A percentile compares a stretch with the other conserved stretches of the same genome.
These are phyloP conservation scores for Sebastes cheni DNA, from an alignment of 2,797 vertebrate species.

Conservation along the genomic window DNA sequence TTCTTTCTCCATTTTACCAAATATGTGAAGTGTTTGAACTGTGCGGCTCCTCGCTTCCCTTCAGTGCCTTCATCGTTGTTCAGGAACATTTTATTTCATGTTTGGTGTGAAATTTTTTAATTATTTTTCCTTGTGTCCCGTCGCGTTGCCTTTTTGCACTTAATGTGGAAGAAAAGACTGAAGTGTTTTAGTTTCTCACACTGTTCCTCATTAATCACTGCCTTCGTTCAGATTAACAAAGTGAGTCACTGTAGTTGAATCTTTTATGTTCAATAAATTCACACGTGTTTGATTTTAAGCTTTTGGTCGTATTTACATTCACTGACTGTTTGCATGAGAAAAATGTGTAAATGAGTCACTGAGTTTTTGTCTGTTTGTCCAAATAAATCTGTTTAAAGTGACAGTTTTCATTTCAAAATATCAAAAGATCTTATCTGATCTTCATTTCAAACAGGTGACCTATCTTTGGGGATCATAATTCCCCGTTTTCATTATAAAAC, in stretches of 20 bases:
- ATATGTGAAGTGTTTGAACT: background rate
- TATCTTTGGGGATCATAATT: background rate
- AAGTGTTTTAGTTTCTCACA: background rate
- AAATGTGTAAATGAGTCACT: background rate
- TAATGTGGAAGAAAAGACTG: background rate
- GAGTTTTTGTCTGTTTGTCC: background rate
- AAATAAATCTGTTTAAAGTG: background rate
- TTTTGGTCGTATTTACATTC: background rate
- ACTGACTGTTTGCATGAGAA: constrained; percentile 6
- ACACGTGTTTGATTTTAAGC: background rate
- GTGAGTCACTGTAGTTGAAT: background rate
- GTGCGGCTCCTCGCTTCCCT: constrained; percentile 2
- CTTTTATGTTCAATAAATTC: background rate
- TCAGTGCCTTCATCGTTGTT: constrained; percentile 58
- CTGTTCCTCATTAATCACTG: background rate
- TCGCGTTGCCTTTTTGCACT: constrained; percentile 51
- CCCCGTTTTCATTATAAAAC: background rate
- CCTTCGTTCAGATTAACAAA: background rate
- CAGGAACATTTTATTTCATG: background rate
- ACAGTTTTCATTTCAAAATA: background rate
- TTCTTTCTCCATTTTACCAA: constrained; percentile 25
- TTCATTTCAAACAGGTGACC: background rate
- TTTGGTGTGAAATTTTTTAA: background rate
- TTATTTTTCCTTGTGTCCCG: background rate
- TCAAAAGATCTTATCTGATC: background rate